Evolutionary conservation across 2,797 vertebrate species (phyloP), one percentile per base, ranked within the genome.

Genomic region (Spatula clypeata): DNA sequence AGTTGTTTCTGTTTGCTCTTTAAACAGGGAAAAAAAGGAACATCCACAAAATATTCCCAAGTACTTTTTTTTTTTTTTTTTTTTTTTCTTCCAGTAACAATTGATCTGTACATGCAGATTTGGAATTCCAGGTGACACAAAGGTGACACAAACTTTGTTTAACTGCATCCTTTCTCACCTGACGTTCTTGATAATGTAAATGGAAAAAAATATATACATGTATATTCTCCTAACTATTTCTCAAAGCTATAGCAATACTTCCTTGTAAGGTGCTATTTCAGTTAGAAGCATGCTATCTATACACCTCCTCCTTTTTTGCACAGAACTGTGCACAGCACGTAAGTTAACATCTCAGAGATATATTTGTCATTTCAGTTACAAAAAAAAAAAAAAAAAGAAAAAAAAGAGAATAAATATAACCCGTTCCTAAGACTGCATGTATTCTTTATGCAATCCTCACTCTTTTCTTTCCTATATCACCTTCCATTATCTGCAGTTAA

Each of bases 291-390:
- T 53, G 16, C 3, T 36, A 36, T 57, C 51, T n/a, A 32, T 57
- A 19, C 21, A 67, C 40, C 15, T 53, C 17, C 54, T 53, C 16
- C 4, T 47, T 66, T 83, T 65, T 70, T 27, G n/a, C 31, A 58
- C 42, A 85, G 60, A 79, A 49, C 38, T 0, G 0, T 1, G 3
- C 3, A 4, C 24, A 79, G 47, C 58, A 53, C 13, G 1, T 49
- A 47, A 60, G 7, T 2, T 72, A 29, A 75, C 12, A 69, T 11
- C n/a, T 40, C 23, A 51, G 32, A 55, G 47, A 44, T 13, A 1
- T 23, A 53, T 71, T 70, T 76, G 24, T 49, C 11, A 6, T 72
- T 85, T 29, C 57, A 51, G 13, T 44, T 34, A 70, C 32, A 76
- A 86, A 87, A 88, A 20, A 23, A 58, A 82, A 13, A 75, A 24